A percentile compares a stretch with the other conserved stretches of the same genome.
Evolutionary conservation across 2,888 invertebrate genomes (phyloP).

Genomic region (Steromphala cineraria): DNA sequence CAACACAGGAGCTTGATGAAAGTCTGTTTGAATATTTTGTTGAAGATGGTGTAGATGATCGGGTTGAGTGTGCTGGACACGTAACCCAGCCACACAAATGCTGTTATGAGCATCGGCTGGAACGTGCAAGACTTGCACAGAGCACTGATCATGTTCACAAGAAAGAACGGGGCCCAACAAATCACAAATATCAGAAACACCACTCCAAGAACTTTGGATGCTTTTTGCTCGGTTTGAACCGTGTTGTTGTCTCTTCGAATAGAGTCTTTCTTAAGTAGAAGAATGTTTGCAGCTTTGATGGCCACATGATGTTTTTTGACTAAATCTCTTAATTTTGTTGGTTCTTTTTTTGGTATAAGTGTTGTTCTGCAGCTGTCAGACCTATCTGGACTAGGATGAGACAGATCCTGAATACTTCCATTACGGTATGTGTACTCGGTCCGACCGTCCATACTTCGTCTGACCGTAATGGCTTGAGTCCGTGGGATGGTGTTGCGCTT

Average conservation of each 20-base stretch:
- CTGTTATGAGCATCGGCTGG: conserved; percentile 75
- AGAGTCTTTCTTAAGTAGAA: conserved; percentile 56
- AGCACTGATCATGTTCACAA: conserved; percentile 68
- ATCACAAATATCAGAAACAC: conserved; percentile 74
- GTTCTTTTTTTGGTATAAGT: conserved; percentile 21
- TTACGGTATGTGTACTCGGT: conserved; percentile 7
- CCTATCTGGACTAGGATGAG: conserved; percentile 5
- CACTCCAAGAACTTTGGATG: conserved; percentile 85
- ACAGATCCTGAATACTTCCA: conserved; percentile 8
- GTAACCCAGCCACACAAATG: conserved; percentile 74
- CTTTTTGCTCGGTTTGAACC: conserved; percentile 92
- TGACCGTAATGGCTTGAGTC: neutral
- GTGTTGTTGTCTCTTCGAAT: conserved; percentile 69
- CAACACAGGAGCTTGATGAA: conserved; percentile 71
- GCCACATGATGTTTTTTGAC: conserved; percentile 69
- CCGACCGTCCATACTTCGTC: neutral
- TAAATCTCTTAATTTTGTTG: conserved; percentile 51
- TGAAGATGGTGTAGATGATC: conserved; percentile 76
- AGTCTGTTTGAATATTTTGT: conserved; percentile 72
- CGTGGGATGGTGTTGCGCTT: conserved; percentile 39
- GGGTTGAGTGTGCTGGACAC: conserved; percentile 74
- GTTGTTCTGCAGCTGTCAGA: neutral
- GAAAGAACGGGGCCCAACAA: conserved; percentile 75
- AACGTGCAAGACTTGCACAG: conserved; percentile 86
- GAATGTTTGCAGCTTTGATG: conserved; percentile 67